phyloP scores from a whole-genome alignment of 2,888 invertebrate species.

The Acanthosepion esculentum region DNA sequence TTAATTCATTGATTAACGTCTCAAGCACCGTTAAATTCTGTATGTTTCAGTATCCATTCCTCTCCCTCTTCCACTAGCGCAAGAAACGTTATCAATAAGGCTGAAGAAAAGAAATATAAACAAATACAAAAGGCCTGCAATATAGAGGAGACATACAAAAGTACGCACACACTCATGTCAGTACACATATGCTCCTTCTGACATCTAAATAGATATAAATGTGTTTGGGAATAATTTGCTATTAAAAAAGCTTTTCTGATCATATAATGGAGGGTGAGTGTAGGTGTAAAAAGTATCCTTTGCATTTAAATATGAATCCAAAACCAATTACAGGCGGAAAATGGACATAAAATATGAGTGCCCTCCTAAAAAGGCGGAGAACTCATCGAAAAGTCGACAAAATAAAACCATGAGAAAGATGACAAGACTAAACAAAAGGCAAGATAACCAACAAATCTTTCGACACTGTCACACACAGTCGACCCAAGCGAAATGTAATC shows the following conservation, averaged over 20 bases:
- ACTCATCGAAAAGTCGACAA: neutral
- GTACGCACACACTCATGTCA: neutral
- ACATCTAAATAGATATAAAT: neutral
- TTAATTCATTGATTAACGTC: no score
- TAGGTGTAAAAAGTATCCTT: neutral
- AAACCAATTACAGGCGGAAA: constrained; percentile 16
- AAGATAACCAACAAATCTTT: neutral
- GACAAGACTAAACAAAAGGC: neutral
- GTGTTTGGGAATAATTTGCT: neutral
- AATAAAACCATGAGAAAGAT: neutral
- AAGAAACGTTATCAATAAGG: no score
- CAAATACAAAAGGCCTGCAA: no score
- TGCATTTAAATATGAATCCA: neutral
- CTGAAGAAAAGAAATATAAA: no score
- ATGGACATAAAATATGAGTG: neutral
- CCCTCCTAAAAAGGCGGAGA: neutral
- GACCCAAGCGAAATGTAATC: neutral
- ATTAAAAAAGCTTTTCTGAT: neutral
- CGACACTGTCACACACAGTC: neutral
- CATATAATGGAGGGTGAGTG: neutral
- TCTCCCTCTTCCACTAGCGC: no score
- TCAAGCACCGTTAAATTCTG: no score
- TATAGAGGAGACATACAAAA: no score
- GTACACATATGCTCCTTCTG: neutral
- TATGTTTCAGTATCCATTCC: no score